Evolutionary conservation across 2,797 vertebrate species (phyloP).

Genomic region (Manis javanica): DNA sequence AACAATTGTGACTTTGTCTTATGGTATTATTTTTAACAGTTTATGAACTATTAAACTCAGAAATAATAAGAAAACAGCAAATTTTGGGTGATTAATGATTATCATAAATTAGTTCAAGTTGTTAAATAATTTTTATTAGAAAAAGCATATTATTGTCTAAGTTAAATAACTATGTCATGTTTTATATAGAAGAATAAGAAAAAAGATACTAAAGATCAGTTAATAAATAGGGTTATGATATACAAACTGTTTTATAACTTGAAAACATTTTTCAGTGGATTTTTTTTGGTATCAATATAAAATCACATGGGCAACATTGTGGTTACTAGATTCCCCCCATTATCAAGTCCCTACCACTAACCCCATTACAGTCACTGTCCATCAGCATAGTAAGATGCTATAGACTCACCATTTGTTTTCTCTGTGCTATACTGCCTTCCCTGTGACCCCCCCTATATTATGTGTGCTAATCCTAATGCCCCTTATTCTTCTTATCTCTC

Average conservation of each 20-base stretch:
- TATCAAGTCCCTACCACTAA: no score
- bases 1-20: not conserved
- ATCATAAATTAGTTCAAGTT: conserved; percentile 28
- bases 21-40: not conserved
- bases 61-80: conserved; percentile 8
- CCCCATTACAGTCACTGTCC: no score
- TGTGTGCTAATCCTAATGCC: no score
- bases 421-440: no score
- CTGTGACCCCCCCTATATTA: no score
- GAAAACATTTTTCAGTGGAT: not conserved
- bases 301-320: no score
- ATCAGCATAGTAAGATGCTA: no score
- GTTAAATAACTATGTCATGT: not conserved
- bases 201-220: not conserved
- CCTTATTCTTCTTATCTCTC: no score
- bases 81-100: not conserved
- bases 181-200: conserved; percentile 24
- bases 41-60: not conserved
- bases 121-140: not conserved
- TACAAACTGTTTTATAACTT: not conserved
- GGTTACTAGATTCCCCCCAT: no score
- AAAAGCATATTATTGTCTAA: not conserved
- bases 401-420: no score
- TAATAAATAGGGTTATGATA: not conserved
- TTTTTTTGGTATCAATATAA: no score